A percentile compares a stretch with the other conserved stretches of the same genome.
Conservation (phyloP, 2,888 invertebrate genomes). For the Philonicus albiceps region DNA sequence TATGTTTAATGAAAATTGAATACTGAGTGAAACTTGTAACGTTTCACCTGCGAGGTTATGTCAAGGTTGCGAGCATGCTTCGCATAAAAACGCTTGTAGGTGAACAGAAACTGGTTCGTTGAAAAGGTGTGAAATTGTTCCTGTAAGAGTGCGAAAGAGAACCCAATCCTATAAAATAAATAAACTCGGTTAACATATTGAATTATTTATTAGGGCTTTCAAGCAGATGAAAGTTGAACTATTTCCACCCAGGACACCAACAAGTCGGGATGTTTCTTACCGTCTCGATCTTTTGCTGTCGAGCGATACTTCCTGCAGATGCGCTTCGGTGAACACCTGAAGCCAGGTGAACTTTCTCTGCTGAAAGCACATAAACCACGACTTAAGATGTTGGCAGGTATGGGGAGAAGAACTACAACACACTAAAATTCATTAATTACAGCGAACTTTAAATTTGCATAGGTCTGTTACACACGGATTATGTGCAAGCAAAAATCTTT, state of each 20-base stretch:
- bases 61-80: neutral
- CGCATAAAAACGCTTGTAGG: neutral
- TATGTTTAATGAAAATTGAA: neutral
- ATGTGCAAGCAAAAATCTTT: neutral
- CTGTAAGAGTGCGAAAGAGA: neutral
- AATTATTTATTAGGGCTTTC: constrained; percentile 47
- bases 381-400: neutral
- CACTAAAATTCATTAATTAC: constrained; percentile 7
- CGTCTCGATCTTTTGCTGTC: neutral
- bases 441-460: neutral
- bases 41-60: neutral
- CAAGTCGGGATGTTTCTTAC: neutral
- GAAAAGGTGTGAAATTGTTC: constrained; percentile 1
- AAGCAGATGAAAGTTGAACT: constrained; percentile 45
- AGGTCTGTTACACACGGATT: neutral
- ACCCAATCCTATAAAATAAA: constrained; percentile 36
- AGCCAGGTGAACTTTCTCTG: constrained; percentile 1
- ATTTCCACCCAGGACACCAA: constrained; percentile 14
- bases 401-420: neutral
- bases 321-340: constrained; percentile 32
- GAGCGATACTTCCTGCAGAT: neutral
- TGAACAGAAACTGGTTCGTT: constrained; percentile 4
- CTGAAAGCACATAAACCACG: neutral
- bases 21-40: neutral
- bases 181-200: constrained; percentile 40